Evolutionary conservation across 2,888 invertebrate genomes (phyloP).

Genomic region (Idaea straminata): DNA sequence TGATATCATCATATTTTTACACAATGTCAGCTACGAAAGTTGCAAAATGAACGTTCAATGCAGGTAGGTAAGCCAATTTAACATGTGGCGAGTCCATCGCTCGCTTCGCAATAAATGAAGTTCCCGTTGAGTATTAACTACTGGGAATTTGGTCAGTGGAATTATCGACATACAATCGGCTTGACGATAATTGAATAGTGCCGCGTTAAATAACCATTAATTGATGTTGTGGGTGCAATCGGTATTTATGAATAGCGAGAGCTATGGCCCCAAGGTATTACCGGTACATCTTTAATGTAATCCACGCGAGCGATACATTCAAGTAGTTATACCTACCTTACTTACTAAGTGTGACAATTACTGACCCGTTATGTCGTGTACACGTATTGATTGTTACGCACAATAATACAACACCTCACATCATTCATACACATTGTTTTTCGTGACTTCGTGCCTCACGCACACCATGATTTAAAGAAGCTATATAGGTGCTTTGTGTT

Average conservation of each 20-base stretch:
- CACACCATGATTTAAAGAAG: slow-evolving; percentile 50
- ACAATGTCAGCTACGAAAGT: slow-evolving; percentile 53
- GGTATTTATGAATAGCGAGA: slow-evolving; percentile 56
- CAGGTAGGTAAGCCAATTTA: slow-evolving; percentile 45
- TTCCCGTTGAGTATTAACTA: slow-evolving; percentile 57
- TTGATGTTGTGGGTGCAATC: slow-evolving; percentile 59
- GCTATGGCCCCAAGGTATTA: slow-evolving; percentile 35
- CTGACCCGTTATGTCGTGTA: slow-evolving; percentile 40
- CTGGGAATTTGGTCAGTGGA: slow-evolving; percentile 65
- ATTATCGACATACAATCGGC: slow-evolving; percentile 67
- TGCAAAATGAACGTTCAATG: slow-evolving; percentile 61
- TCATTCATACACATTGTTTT: slow-evolving; percentile 40
- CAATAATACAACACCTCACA: slow-evolving; percentile 34
- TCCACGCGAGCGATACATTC: slow-evolving; percentile 5
- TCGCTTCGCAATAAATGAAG: slow-evolving; percentile 61
- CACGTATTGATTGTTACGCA: slow-evolving; percentile 37
- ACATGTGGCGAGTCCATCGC: slow-evolving; percentile 50
- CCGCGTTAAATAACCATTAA: slow-evolving; percentile 72
- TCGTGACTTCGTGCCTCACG: slow-evolving; percentile 58
- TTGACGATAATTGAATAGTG: slow-evolving; percentile 69
- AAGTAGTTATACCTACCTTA: not conserved
- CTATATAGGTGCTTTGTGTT: slow-evolving; percentile 28
- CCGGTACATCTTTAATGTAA: slow-evolving; percentile 36
- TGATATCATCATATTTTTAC: slow-evolving; percentile 62
- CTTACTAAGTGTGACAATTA: not conserved